These are phyloP conservation scores for Salvelinus namaycush DNA, from an alignment of 2,113 vertebrate species.

Conservation along the genomic window DNA sequence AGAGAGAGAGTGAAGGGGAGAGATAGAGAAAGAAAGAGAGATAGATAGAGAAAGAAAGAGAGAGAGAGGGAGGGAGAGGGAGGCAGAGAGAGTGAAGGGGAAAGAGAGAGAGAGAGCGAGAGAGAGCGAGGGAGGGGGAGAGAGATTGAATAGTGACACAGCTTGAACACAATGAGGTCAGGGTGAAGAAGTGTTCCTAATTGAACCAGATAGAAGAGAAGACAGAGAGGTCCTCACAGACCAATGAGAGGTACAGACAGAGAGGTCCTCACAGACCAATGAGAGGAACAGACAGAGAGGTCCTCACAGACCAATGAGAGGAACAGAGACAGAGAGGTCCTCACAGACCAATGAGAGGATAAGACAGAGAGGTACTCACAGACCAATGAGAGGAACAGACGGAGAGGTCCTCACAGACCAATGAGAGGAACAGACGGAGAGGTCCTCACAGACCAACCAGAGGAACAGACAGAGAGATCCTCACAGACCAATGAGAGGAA, in stretches of 20 bases:
- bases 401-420: too few species aligned
- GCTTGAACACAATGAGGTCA: conserved; percentile 72
- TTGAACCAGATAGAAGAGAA: conserved; percentile 70
- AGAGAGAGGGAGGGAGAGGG: background rate
- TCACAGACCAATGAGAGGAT: too few species aligned
- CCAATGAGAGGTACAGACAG: conserved; percentile 14
- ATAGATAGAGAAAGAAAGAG: background rate
- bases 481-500: too few species aligned
- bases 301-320: conserved; percentile 33
- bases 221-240: conserved; percentile 50
- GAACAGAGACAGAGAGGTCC: conserved; percentile 11
- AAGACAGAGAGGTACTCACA: too few species aligned
- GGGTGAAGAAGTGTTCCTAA: conserved; percentile 73
- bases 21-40: background rate
- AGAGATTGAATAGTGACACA: conserved; percentile 73
- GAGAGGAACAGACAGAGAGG: conserved; percentile 38
- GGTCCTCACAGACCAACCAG: too few species aligned
- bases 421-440: too few species aligned
- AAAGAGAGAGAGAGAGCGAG: background rate
- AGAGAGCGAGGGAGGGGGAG: conserved; percentile 15
- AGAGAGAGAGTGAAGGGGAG: conserved; percentile 10
- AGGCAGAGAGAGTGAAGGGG: too few species aligned
- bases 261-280: conserved; percentile 33
- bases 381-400: too few species aligned
- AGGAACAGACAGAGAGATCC: too few species aligned